Base-by-base conservation (phyloP, 2,888 invertebrate species). In the Eulithis prunata region DNA sequence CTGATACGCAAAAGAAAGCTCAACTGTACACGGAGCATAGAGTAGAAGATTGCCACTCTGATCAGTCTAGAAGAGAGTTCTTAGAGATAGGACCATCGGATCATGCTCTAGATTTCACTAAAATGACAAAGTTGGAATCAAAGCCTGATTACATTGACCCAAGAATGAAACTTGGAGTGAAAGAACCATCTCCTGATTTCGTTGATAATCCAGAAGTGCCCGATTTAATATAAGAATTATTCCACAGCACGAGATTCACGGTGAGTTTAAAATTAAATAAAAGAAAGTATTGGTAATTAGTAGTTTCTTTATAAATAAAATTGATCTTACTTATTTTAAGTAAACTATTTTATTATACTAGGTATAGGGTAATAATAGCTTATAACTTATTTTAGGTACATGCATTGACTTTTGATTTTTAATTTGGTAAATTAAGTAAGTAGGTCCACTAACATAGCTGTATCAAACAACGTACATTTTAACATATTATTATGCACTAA, bases 191-290 rank as follows among this genome's bases (percentile, higher is more conserved):
- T 36, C 75, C 82, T 38, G 85, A 85, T 68, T 94, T 94, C 76
- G 77, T 94, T 0, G 95, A 95, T 77, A 85, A 95, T 82, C 93
- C 94, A 5, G 94, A 95, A 66, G 95, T 96, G 46, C 96, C 96
- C 12, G 95, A 95, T 59, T 90, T 96, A 58, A 94, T 95, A 77
- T 95, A 86, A 82, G 43, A 36, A 47, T 21, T 21, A 49, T 49
- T 49, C 3, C 4, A 21, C 49, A 11, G 3, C 11, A 3, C 8
- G 2, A 45, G 8, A 45, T 2, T n/a, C 10, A 49, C 11, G 56
- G 57, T 57, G 2, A 57, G 46, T 32, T 45, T 11, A 43, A 55
- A 38, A 38, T 41, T 10, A 41, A 41, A 41, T 41, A 41, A 41
- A 41, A 41, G 0, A 41, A 41, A 8, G 41, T 41, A 41, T 41